Evolutionary conservation across 92 coral and sea anemone genomes (phyloP).

Genomic region (Zoanthus solanderi): DNA sequence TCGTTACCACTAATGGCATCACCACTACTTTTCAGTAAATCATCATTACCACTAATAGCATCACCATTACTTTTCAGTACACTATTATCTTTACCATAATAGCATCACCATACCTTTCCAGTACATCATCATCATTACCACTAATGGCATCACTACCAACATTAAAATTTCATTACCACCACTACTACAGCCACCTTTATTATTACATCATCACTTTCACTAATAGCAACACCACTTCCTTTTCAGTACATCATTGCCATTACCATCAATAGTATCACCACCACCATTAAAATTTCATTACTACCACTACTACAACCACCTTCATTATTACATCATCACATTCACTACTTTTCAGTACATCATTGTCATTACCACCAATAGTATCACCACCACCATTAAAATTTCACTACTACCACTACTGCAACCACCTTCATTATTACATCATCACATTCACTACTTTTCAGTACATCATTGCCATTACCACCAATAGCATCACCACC

Average conservation of each 20-base stretch:
- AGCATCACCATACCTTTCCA: too few species aligned
- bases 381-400: neutral
- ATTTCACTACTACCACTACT: neutral
- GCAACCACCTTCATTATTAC: neutral
- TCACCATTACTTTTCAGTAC: too few species aligned
- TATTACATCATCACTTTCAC: neutral
- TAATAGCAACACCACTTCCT: too few species aligned
- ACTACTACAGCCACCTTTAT: neutral
- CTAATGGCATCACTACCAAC: too few species aligned
- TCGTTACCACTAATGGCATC: too few species aligned
- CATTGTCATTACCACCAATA: neutral
- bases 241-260: too few species aligned
- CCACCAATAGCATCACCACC: neutral
- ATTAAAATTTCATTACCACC: neutral
- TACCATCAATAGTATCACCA: too few species aligned
- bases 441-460: neutral
- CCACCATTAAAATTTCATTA: neutral
- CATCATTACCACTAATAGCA: too few species aligned
- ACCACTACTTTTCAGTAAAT: too few species aligned
- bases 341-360: neutral
- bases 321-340: neutral
- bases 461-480: neutral
- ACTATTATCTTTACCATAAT: too few species aligned
- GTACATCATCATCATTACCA: too few species aligned
- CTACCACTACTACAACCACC: neutral